Evolutionary conservation across 2,888 invertebrate species (phyloP).

Genomic region (Drosophila lacicola): DNA sequence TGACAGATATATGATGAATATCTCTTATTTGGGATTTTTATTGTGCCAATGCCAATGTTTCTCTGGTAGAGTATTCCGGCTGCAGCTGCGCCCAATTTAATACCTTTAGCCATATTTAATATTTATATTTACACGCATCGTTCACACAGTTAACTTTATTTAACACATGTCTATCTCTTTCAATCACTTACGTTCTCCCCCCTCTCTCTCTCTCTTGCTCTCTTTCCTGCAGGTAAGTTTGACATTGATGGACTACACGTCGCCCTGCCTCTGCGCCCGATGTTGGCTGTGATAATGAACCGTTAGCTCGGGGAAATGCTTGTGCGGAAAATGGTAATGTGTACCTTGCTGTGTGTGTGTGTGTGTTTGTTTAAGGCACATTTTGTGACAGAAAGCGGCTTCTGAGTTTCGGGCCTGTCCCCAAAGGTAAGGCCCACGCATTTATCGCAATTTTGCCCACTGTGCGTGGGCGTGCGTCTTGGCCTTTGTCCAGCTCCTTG

Average conservation of each 20-base stretch:
- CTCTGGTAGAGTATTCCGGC: neutral
- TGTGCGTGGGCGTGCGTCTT: conserved; percentile 39
- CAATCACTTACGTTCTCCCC: conserved; percentile 24
- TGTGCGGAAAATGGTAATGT: neutral
- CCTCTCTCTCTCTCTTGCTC: conserved; percentile 21
- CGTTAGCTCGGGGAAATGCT: conserved; percentile 11
- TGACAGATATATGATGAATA: too few relatives aligned
- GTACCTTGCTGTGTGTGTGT: conserved; percentile 18
- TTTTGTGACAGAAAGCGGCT: conserved; percentile 10
- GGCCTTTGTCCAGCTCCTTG: conserved; percentile 3
- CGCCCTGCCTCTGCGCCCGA: conserved; percentile 1
- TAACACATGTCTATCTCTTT: conserved; percentile 38
- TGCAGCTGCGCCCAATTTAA: neutral
- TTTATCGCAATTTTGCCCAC: conserved; percentile 17
- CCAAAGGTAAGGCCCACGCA: conserved; percentile 17
- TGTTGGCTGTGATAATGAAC: conserved; percentile 34
- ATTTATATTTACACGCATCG: conserved; percentile 29
- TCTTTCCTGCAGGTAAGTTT: conserved; percentile 70
- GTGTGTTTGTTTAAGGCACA: neutral
- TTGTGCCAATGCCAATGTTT: too few relatives aligned
- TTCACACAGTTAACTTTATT: conserved; percentile 26
- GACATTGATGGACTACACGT: conserved; percentile 73
- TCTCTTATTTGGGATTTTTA: too few relatives aligned
- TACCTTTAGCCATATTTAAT: conserved; percentile 23
- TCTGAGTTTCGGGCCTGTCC: conserved; percentile 4